phyloP scores from a whole-genome alignment of 2,113 vertebrate species.

The Rhadina sibilatrix region DNA sequence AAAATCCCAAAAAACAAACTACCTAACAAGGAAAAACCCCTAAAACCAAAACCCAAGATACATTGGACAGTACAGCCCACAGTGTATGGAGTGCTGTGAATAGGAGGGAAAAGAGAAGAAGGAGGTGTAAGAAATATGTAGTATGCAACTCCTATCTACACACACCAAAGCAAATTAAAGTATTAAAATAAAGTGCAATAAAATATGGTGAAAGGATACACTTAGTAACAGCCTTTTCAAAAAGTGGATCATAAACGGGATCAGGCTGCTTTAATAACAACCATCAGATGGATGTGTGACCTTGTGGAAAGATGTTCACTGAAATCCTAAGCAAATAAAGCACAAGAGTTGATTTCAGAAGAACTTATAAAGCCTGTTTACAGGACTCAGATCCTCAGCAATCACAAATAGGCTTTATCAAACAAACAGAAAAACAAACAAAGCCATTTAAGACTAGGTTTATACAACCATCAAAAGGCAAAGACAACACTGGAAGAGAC shows the following conservation, averaged over 20 bases:
- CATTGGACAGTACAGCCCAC: not conserved
- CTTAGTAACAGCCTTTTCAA: not conserved
- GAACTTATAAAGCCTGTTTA: not conserved
- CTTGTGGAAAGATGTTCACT: not conserved
- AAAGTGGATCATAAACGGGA: fast-evolving
- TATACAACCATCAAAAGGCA: not conserved
- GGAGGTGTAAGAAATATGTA: not conserved
- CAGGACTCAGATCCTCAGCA: not conserved
- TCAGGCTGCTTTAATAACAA: not conserved
- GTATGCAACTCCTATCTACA: not conserved
- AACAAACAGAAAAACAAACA: not conserved
- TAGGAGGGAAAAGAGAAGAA: not conserved
- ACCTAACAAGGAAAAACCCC: not conserved
- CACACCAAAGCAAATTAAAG: not conserved
- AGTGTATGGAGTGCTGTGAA: not conserved
- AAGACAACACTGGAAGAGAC: not conserved
- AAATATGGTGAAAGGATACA: not conserved
- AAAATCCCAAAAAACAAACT: too few relatives aligned
- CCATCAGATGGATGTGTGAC: not conserved
- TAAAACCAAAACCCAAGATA: not conserved
- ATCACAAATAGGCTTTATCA: not conserved
- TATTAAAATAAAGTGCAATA: not conserved
- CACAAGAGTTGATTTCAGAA: not conserved
- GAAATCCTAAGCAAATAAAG: not conserved
- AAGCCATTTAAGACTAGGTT: not conserved